phyloP scores from a whole-genome alignment of 2,888 invertebrate genomes.

The Ophion obscuratus region DNA sequence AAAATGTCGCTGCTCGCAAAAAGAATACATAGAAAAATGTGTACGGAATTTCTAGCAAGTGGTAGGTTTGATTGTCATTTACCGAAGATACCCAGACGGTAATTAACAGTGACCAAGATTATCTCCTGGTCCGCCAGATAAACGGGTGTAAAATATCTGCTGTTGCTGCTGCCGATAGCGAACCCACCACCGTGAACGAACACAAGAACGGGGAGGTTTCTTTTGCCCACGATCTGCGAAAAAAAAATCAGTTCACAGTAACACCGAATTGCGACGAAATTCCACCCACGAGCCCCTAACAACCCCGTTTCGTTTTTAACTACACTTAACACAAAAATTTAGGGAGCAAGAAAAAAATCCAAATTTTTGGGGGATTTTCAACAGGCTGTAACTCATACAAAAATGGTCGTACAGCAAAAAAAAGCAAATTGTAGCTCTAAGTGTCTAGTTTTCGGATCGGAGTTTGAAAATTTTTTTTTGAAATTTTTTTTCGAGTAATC shows the following conservation, averaged over 20 bases:
- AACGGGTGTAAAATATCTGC: conserved; percentile 71
- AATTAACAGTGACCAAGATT: conserved; percentile 79
- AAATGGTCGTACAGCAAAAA: no score
- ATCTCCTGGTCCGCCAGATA: conserved; percentile 78
- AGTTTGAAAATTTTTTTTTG: no score
- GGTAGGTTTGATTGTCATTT: conserved; percentile 33
- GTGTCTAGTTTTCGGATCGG: no score
- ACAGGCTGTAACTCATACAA: no score
- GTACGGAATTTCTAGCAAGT: not conserved
- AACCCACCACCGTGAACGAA: conserved; percentile 77
- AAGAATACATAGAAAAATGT: no score
- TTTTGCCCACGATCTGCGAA: conserved; percentile 62
- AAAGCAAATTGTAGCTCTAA: no score
- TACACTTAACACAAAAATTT: no score
- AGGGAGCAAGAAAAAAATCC: no score
- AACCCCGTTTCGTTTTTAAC: not conserved
- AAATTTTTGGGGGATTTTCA: no score
- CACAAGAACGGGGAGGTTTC: conserved; percentile 76
- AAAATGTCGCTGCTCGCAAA: no score
- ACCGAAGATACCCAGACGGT: conserved; percentile 79
- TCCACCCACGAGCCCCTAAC: not conserved
- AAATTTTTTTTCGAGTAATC: no score
- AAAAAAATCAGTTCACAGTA: conserved; percentile 45
- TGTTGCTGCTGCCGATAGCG: conserved; percentile 72
- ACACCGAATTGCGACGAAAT: not conserved